Conservation (phyloP, 2,888 invertebrate genomes). For the Leptopilina drosophilae region DNA sequence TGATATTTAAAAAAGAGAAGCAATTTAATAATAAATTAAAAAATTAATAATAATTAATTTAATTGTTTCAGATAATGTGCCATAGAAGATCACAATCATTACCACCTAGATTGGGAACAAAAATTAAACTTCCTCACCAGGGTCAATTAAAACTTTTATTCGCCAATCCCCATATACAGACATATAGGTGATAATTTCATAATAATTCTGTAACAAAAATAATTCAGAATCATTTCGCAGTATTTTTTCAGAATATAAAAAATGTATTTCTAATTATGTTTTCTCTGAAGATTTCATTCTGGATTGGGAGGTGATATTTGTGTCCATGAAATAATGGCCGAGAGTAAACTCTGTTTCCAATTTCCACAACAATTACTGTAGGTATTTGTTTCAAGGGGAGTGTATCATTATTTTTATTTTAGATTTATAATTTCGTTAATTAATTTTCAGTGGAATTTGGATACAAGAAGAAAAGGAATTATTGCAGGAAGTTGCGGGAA, state of each 20-base stretch:
- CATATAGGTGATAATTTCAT: constrained; percentile 74
- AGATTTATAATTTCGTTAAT: constrained; percentile 28
- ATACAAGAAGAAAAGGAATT: constrained; percentile 94
- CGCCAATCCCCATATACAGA: constrained; percentile 83
- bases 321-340: constrained; percentile 95
- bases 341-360: constrained; percentile 89
- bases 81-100: constrained; percentile 91
- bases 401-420: background rate
- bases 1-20: too few species aligned
- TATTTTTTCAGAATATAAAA: too few species aligned
- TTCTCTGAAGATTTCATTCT: constrained; percentile 86
- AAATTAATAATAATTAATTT: background rate
- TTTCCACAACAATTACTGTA: constrained; percentile 93
- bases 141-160: constrained; percentile 86
- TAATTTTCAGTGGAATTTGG: constrained; percentile 86
- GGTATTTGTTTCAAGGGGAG: constrained; percentile 74
- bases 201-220: background rate
- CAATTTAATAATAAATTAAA: too few species aligned
- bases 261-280: background rate
- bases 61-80: constrained; percentile 75
- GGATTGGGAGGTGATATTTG: constrained; percentile 94
- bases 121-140: constrained; percentile 89
- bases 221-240: too few species aligned
- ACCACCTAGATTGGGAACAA: constrained; percentile 89
- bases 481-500: constrained; percentile 91